Percentiles rank a stretch among this genome's conserved stretches.
Evolutionary conservation across 2,113 vertebrate genomes (phyloP).

Genomic region (Microcebus murinus): DNA sequence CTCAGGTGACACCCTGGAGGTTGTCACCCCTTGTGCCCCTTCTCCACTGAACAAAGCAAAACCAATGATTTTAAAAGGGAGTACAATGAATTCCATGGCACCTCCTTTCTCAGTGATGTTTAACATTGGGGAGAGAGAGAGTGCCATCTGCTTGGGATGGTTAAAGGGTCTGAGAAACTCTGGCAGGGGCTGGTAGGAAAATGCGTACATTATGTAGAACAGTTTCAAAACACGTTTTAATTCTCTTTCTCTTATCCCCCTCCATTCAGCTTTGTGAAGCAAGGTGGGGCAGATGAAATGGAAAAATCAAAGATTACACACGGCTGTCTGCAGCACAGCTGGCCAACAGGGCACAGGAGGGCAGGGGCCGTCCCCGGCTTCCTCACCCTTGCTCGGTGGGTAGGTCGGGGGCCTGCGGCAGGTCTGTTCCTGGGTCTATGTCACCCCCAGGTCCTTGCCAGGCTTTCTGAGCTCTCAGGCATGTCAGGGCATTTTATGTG

Average conservation of each 20-base stretch:
- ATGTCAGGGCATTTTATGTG: constrained; percentile 69
- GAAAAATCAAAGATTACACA: background rate
- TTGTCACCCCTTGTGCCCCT: background rate
- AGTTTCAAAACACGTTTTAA: background rate
- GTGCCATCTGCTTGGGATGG: background rate
- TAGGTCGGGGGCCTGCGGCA: background rate
- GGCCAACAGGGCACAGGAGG: too few relatives aligned
- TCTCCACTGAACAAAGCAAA: background rate
- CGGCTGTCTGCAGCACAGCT: background rate
- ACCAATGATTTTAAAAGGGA: background rate
- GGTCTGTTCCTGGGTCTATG: background rate
- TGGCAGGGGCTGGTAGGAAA: background rate
- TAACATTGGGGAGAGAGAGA: background rate
- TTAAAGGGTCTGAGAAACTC: background rate
- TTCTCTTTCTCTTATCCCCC: background rate
- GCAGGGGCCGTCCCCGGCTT: background rate
- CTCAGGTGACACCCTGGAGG: background rate
- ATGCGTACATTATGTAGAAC: background rate
- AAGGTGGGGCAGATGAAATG: background rate
- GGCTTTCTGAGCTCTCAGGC: constrained; percentile 60
- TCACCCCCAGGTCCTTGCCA: background rate
- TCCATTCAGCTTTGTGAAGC: background rate
- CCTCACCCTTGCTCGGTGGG: background rate
- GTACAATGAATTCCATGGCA: background rate
- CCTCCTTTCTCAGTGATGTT: background rate